phyloP scores from a whole-genome alignment of 2,888 invertebrate genomes.

The Brenthis hecate region DNA sequence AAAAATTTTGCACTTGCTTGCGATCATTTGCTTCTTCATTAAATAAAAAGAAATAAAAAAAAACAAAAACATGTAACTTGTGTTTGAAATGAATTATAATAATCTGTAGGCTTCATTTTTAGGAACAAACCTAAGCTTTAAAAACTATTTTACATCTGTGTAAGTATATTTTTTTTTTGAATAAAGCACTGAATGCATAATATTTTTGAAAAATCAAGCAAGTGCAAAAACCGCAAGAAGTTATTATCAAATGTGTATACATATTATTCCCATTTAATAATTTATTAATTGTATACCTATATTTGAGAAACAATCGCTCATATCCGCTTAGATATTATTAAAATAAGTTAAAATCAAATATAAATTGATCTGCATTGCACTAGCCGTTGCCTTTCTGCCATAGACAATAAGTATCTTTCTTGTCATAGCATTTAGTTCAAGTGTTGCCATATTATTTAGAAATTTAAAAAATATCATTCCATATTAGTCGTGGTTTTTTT shows the following conservation, averaged over 20 bases:
- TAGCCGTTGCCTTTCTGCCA: conserved; percentile 42
- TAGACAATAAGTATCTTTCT: conserved; percentile 42
- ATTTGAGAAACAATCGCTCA: conserved; percentile 69
- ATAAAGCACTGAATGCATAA: neutral
- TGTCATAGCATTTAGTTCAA: conserved; percentile 33
- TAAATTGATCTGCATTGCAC: conserved; percentile 34
- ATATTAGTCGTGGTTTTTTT: conserved; percentile 37
- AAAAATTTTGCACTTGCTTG: conserved; percentile 43
- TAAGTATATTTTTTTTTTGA: neutral
- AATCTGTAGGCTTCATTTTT: conserved; percentile 8
- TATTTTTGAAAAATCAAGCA: conserved; percentile 29
- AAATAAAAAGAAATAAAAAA: conserved; percentile 19
- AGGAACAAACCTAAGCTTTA: conserved; percentile 13
- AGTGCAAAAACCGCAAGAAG: conserved; percentile 47
- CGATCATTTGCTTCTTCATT: conserved; percentile 12
- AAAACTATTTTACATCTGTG: conserved; percentile 6
- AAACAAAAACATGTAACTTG: conserved; percentile 9
- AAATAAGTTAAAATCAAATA: conserved; percentile 39
- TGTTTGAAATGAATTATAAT: neutral
- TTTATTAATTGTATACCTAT: conserved; percentile 55
- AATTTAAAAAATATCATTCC: conserved; percentile 48
- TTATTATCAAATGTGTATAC: conserved; percentile 67
- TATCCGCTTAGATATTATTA: conserved; percentile 73
- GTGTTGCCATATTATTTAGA: conserved; percentile 40
- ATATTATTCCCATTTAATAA: conserved; percentile 58